Evolutionary conservation across 2,113 vertebrate genomes (phyloP).

Genomic region (Mus pahari): DNA sequence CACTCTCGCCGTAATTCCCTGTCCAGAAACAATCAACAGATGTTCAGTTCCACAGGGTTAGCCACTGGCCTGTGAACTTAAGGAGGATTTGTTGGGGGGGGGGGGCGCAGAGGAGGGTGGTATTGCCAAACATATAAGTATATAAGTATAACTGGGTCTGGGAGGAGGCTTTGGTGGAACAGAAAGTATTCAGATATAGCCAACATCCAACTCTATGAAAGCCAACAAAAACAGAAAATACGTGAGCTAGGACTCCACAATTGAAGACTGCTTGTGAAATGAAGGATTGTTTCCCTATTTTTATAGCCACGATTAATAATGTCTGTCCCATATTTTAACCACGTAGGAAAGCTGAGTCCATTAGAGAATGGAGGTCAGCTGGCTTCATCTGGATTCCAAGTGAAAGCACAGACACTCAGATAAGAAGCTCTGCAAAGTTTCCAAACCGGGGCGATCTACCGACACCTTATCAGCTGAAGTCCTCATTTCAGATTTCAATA

Average conservation of each 20-base stretch:
- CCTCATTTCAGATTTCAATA: background rate
- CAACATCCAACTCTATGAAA: background rate
- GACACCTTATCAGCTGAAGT: background rate
- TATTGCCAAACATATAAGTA: background rate
- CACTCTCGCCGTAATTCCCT: slow-evolving; percentile 99
- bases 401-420: background rate
- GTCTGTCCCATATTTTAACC: slow-evolving; percentile 20
- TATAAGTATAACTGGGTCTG: background rate
- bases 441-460: background rate
- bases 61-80: background rate
- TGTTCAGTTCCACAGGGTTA: background rate
- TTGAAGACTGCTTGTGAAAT: background rate
- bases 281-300: slow-evolving; percentile 11
- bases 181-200: background rate
- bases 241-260: background rate
- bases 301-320: background rate
- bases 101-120: background rate
- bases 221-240: background rate
- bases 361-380: background rate
- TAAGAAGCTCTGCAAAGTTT: background rate
- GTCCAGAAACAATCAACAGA: slow-evolving; percentile 68
- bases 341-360: background rate
- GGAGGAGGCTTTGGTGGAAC: background rate
- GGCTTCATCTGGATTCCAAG: background rate
- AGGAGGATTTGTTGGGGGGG: background rate